A percentile compares a stretch with the other conserved stretches of the same genome.
These are phyloP conservation scores for Chunga burmeisteri DNA, from an alignment of 2,113 vertebrate genomes.

Conservation along the genomic window DNA sequence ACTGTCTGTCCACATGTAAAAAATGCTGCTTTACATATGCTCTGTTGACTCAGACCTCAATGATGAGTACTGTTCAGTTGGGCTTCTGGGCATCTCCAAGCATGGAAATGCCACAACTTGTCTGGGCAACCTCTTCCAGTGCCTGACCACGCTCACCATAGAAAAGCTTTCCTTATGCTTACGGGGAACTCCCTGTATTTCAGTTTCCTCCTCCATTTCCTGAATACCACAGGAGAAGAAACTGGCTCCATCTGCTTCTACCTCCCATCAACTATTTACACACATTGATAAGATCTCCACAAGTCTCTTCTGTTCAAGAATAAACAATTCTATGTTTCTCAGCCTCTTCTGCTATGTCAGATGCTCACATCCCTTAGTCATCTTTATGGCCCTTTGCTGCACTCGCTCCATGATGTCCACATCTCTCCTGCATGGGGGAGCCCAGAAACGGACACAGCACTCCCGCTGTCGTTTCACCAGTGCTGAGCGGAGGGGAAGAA, in stretches of 20 bases:
- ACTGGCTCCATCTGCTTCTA: neutral
- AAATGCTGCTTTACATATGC: neutral
- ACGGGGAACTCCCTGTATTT: neutral
- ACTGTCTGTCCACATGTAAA: neutral
- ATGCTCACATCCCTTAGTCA: neutral
- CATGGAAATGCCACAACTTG: neutral
- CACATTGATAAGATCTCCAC: neutral
- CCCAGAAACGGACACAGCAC: neutral
- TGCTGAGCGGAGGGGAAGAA: neutral
- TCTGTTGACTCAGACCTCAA: neutral
- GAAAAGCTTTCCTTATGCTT: neutral
- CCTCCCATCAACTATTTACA: neutral
- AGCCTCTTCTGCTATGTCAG: neutral
- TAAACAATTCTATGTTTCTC: neutral
- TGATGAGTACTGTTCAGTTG: neutral
- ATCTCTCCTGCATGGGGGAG: neutral
- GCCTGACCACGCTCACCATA: neutral
- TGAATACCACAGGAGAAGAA: neutral
- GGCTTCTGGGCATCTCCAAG: neutral
- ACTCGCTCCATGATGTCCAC: rapidly evolving
- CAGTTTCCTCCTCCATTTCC: neutral
- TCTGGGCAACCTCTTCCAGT: neutral
- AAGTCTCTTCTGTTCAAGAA: neutral
- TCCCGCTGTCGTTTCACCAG: neutral
- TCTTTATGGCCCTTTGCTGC: neutral